Base-by-base conservation (phyloP, 2,113 vertebrate genomes). In the Elanus axillaris region DNA sequence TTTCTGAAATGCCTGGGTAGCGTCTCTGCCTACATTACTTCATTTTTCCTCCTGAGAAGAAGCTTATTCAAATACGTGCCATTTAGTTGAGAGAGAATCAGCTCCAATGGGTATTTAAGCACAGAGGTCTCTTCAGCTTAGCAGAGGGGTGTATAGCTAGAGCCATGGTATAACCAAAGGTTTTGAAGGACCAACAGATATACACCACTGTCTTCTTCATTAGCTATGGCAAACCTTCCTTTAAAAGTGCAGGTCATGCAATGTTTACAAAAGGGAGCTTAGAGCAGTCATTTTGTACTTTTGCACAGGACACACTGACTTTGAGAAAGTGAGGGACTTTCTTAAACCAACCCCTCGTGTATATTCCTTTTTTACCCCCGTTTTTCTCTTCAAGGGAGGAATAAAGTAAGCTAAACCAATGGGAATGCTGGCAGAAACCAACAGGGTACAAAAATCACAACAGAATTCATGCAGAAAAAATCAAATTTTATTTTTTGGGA, bases 401-500 rank as follows among this genome's bases (percentile, higher is more conserved):
- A 87, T 88, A 92, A 96, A 91, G 68, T 52, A 85, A 80, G 25
- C 40, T 43, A 88, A 92, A 86, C 83, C 92, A 94, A 88, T 38
- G 73, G 47, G 66, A 94, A 55, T 45, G 18, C 68, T 94, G 62
- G 32, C 40, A 97, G 79, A 97, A 98, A 94, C 42, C 86, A 94
- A 82, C 23, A 85, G 34, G 31, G 53, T 60, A 60, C 93, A 96
- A 97, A 97, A 97, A 94, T 85, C 68, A 93, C 76, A 55, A 78
- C 93, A 90, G 50, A 79, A 50, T 81, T 97, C 75, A 94, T 56
- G 48, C 83, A 55, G 71, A 42, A 64, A 92, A 97, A 94, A 92
- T 60, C 45, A 98, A 91, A 95, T 96, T 97, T 95, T 38, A 86
- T 92, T 96, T 96, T 96, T 96, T 48, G 69, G 88, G 69, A 89